Evolutionary conservation across 1,140 invertebrate species (phyloP), one percentile per base, ranked within the genome.

Genomic region (Aphelenchoides fujianensis): DNA sequence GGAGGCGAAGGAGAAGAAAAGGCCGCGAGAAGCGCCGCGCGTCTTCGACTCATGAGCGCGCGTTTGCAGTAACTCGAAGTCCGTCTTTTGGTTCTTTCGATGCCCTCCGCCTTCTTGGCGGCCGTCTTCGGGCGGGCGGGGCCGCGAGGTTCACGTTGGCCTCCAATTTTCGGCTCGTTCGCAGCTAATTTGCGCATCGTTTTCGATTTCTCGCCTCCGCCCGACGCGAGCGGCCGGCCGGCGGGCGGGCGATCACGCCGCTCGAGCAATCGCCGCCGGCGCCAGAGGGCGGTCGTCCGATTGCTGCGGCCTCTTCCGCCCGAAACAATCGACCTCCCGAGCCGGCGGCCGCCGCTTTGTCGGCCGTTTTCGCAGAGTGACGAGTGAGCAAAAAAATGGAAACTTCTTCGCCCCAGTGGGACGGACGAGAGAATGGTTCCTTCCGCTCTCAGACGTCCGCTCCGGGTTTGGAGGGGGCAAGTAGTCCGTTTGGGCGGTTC

Each of bases 241-340:
- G n/a, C n/a, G n/a, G n/a, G n/a, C n/a, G n/a, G n/a, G n/a, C n/a
- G n/a, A n/a, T n/a, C n/a, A n/a, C n/a, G n/a, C n/a, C n/a, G n/a
- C n/a, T n/a, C n/a, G n/a, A n/a, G n/a, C n/a, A n/a, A n/a, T n/a
- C n/a, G n/a, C n/a, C n/a, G n/a, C n/a, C n/a, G n/a, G n/a, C n/a
- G n/a, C n/a, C 41, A 48, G 12, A 23, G 41, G 12, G 41, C 41
- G 12, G 12, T 48, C 23, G 12, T 48, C 23, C 41, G 23, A 48
- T 48, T 48, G 12, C 23, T 48, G 12, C n/a, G n/a, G 12, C 41
- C 23, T 48, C 23, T 48, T 48, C 23, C 23, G 12, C 41, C 12
- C 41, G 41, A 48, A 48, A 48, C 41, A 48, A 48, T 48, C 41
- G 41, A 48, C 41, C 41, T 48, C 41, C 41, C 23, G 41, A 48